A percentile compares a stretch with the other conserved stretches of the same genome.
Conservation (phyloP, 2,113 vertebrate genomes). For the Penelope pileata region DNA sequence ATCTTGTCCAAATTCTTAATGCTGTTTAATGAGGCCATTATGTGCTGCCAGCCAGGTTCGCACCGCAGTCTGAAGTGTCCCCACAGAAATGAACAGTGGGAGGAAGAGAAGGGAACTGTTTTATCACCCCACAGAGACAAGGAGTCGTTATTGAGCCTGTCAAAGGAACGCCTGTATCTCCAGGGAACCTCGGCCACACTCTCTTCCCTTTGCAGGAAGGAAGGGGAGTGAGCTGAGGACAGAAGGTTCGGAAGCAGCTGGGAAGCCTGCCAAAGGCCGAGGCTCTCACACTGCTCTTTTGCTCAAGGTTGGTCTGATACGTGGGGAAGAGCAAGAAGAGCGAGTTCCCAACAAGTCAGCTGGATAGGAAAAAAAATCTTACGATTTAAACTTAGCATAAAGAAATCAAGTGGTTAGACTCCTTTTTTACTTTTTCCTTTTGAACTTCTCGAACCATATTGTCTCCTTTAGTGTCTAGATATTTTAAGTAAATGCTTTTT, state of each 20-base stretch:
- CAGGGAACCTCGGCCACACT: background rate
- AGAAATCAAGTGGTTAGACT: background rate
- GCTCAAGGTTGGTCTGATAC: background rate
- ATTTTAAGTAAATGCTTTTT: background rate
- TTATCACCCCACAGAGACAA: background rate
- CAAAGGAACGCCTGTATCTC: conserved; percentile 12
- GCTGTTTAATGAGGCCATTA: background rate
- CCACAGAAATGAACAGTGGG: background rate
- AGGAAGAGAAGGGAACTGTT: background rate
- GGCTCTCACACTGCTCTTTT: background rate
- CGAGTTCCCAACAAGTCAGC: background rate
- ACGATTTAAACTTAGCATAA: background rate
- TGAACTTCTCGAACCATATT: background rate
- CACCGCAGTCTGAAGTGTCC: background rate
- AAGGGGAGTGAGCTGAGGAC: background rate
- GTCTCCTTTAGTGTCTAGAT: background rate
- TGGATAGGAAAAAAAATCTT: background rate
- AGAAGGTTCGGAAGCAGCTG: background rate
- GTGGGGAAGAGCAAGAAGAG: background rate
- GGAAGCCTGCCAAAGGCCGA: background rate
- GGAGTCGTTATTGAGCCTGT: background rate
- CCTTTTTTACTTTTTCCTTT: background rate
- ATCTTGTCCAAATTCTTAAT: background rate
- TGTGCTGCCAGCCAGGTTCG: background rate
- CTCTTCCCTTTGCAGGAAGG: conserved; percentile 30